Evolutionary conservation across 2,888 invertebrate genomes (phyloP), one percentile per base, ranked within the genome.

Genomic region (Lasioglossum marginatum): DNA sequence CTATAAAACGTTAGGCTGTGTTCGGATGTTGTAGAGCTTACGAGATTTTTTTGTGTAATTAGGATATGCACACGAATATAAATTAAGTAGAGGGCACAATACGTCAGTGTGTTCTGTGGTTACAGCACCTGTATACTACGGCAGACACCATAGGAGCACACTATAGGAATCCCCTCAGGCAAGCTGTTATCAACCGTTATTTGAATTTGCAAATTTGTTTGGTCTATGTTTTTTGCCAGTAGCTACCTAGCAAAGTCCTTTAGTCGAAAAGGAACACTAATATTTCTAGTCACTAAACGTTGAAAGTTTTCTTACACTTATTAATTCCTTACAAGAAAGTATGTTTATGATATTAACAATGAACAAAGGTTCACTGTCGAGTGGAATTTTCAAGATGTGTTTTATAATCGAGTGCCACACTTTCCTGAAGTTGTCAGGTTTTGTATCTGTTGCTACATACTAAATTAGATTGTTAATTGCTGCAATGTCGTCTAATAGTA

Each of bases 141-240:
- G 95, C 95, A 95, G 97, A 97, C 96, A 96, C 96, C 96, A 92
- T 94, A 94, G 94, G 92, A 94, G 96, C 96, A 96, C 96, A 96
- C 96, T 97, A 97, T 96, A 96, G 96, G 96, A 97, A 97, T 95
- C 97, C 97, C 96, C 96, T 97, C 96, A 97, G 97, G 97, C 97
- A 97, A 97, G 97, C 97, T 93, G 94, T 94, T 94, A 94, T 93
- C 93, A 94, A 95, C 93, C 93, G 94, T 94, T 95, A 93, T 94
- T 94, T 94, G 90, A 90, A 93, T 94, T 93, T 93, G 92, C 93
- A 90, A 92, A 92, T 88, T 76, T 89, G 83, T 92, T 91, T 90
- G 85, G 72, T 88, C 84, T 83, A 77, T 91, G 89, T 91, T 89
- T 86, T 63, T 81, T 87, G 86, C 88, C 86, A 87, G 83, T 88